A percentile compares a stretch with the other conserved stretches of the same genome.
phyloP scores from a whole-genome alignment of 2,888 invertebrate species.

The Criorhina ranunculi region DNA sequence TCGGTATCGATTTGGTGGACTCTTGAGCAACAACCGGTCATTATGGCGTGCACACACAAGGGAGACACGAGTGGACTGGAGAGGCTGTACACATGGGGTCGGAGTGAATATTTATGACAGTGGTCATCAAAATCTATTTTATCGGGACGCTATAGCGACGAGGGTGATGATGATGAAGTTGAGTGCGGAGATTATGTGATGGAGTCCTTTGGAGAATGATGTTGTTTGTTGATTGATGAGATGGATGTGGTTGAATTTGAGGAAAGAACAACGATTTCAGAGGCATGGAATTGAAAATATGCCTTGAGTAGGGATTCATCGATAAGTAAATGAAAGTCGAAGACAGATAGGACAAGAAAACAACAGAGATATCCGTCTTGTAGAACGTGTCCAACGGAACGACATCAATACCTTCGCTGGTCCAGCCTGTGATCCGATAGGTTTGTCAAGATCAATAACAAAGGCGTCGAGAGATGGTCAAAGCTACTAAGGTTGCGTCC shows the following conservation, averaged over 20 bases:
- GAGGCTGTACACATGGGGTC: not conserved
- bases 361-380: no score
- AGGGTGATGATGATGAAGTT: constrained; percentile 51
- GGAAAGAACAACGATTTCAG: not conserved
- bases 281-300: no score
- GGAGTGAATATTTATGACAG: constrained; percentile 67
- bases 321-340: no score
- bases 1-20: constrained; percentile 48
- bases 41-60: constrained; percentile 21
- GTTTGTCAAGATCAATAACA: no score
- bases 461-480: no score
- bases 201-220: constrained; percentile 45
- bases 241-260: not conserved
- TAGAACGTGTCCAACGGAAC: no score
- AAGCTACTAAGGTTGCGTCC: no score
- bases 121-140: constrained; percentile 76
- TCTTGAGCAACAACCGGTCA: constrained; percentile 55
- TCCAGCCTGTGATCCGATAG: no score
- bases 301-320: no score
- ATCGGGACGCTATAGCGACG: constrained; percentile 54
- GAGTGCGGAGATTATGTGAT: constrained; percentile 37
- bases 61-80: not conserved
- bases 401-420: no score
- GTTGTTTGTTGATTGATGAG: constrained; percentile 64
- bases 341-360: no score